These are phyloP conservation scores for Leuctra nigra DNA, from an alignment of 2,888 invertebrate genomes.

Conservation along the genomic window DNA sequence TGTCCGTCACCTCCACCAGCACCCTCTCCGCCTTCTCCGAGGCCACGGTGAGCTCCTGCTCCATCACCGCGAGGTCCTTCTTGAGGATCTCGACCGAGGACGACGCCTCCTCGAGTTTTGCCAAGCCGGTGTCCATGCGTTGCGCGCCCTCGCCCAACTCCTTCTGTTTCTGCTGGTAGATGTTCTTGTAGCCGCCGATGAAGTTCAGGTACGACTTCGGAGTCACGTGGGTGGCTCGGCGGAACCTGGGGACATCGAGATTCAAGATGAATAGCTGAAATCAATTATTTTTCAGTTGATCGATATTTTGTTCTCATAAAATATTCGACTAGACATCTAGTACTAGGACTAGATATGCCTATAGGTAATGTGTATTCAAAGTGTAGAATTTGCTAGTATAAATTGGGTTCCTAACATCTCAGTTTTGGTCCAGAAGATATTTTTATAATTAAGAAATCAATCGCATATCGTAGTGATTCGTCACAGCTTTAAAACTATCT, in stretches of 20 bases:
- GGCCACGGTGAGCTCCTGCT: slow-evolving; percentile 86
- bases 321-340: too few relatives aligned
- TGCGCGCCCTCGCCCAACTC: slow-evolving; percentile 85
- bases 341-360: too few relatives aligned
- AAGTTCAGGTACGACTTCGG: slow-evolving; percentile 96
- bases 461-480: too few relatives aligned
- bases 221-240: slow-evolving; percentile 92
- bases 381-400: too few relatives aligned
- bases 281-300: not conserved
- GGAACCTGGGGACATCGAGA: slow-evolving; percentile 50
- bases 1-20: slow-evolving; percentile 81
- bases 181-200: slow-evolving; percentile 90
- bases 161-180: slow-evolving; percentile 81
- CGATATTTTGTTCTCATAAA: too few relatives aligned
- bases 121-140: slow-evolving; percentile 92
- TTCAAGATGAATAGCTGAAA: not conserved
- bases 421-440: too few relatives aligned
- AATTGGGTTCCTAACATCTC: too few relatives aligned
- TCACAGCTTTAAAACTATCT: not conserved
- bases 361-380: too few relatives aligned
- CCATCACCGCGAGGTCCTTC: slow-evolving; percentile 89
- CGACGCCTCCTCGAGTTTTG: slow-evolving; percentile 92
- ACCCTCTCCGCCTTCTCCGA: slow-evolving; percentile 85
- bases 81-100: slow-evolving; percentile 88
- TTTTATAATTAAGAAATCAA: too few relatives aligned